Base-by-base conservation (phyloP, 1,140 invertebrate genomes). In the Drosophila novamexicana region DNA sequence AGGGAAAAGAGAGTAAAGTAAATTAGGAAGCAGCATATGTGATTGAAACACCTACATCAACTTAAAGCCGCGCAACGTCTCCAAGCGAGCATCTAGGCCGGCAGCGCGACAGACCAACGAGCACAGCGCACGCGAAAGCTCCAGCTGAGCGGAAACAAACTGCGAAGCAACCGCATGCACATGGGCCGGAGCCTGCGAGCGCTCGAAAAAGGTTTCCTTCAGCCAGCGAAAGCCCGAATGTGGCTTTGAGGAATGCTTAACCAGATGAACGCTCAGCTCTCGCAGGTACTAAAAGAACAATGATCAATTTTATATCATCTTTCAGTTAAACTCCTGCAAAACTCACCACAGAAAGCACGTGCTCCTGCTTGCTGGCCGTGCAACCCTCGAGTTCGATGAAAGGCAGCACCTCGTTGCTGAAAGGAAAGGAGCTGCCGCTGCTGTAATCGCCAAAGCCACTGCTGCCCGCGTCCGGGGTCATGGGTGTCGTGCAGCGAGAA, bases 321-420 rank as follows among this genome's bases (percentile, higher is more conserved):
- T 18, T 6, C 18, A 50, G 18, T 5, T 8, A n/a, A 45, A 32
- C 7, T 32, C 0, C 6, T 0, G 14, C 3, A 34, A 52, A 7
- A 93, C 93, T 93, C 77, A 96, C 96, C 86, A 97, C 96, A 1
- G 96, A 96, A 4, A 97, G 96, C 39, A 97, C 95, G 91, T 97
- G 96, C 78, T 97, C 96, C 85, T 97, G 96, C 79, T 96, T 96
- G 72, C 96, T 97, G 9, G 96, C 96, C 5, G 96, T 97, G 80
- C 96, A 97, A 32, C 95, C 96, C 92, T 97, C 96, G n/a, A 95
- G 93, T 91, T 97, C 96, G 47, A 95, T 93, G 91, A 97, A 97
- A 0, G 96, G 97, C 67, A 97, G 92, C 57, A 93, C 88, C 77
- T 95, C 94, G 45, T 92, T 93, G 82, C 86, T 92, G 63, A 67